Percentiles rank a stretch among this genome's conserved stretches.
Evolutionary conservation across 1,140 invertebrate species (phyloP).

Genomic region (Episyrphus balteatus): DNA sequence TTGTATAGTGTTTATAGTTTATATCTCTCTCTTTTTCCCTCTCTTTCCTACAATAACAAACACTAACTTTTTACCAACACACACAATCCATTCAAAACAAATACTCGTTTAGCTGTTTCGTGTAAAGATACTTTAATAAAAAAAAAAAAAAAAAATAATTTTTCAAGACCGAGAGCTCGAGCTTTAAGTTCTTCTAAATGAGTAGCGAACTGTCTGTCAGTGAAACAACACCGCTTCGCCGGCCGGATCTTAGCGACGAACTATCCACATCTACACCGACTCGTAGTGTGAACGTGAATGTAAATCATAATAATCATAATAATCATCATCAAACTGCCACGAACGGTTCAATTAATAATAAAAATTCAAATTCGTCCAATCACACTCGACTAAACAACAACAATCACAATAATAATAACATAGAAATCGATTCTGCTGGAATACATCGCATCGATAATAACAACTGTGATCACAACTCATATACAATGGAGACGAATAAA

Average conservation of each 20-base stretch:
- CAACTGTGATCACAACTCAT: constrained; percentile 5
- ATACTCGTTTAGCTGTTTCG: too few relatives aligned
- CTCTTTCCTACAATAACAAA: too few relatives aligned
- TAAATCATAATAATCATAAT: neutral
- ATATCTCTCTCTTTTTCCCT: too few relatives aligned
- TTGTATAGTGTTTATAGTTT: too few relatives aligned
- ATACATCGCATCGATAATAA: constrained; percentile 4
- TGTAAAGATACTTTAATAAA: too few relatives aligned
- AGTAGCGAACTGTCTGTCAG: constrained; percentile 28
- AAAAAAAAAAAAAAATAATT: too few relatives aligned
- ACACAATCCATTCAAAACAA: too few relatives aligned
- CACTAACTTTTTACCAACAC: too few relatives aligned
- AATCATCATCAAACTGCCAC: constrained; percentile 3
- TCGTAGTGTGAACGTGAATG: constrained; percentile 16
- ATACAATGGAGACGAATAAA: constrained; percentile 32
- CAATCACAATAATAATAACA: constrained; percentile 8
- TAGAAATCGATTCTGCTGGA: constrained; percentile 12
- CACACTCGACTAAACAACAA: constrained; percentile 6
- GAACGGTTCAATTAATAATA: neutral
- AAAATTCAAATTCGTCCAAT: constrained; percentile 3
- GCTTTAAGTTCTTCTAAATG: constrained; percentile 15
- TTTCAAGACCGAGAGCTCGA: neutral
- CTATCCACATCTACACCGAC: constrained; percentile 3
- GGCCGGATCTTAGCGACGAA: constrained; percentile 12
- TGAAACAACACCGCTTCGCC: constrained; percentile 30